Base-by-base conservation (phyloP, 2,797 vertebrate genomes). In the Myiothlypis chrysogaster region DNA sequence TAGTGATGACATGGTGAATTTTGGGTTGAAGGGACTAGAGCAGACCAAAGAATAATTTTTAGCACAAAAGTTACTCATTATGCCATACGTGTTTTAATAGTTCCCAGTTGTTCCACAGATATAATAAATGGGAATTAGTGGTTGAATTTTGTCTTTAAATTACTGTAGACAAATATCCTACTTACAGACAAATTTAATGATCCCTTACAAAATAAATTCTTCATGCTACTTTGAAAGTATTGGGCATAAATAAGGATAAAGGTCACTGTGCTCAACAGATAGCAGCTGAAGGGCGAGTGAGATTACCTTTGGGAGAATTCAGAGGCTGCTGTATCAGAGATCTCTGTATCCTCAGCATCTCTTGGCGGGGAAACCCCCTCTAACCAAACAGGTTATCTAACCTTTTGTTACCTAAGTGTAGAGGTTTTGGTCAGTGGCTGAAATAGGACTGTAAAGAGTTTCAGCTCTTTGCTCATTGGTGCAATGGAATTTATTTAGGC, bases 401-500 rank as follows among this genome's bases (percentile, higher is more conserved):
- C 21, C 57, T 68, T 86, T 68, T 77, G 43, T 41, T 81, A 41
- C 10, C 30, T 68, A 28, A 49, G 21, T 21, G 10, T 52, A 41
- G 50, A 88, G 18, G 49, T 69, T 71, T 72, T 78, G 23, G 34
- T 83, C 24, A 55, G 46, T 81, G n/a, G n/a, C 78, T 50, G 59
- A 53, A 94, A 24, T 21, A 83, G 37, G 73, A 32, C 47, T 94
- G 16, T 24, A 55, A 63, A 68, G 57, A 49, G 16, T 90, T 78
- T 55, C 65, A 66, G 10, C 28, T 85, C 49, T 41, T 25, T 32
- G 57, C 19, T 91, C 44, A 10, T n/a, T 71, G 64, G 12, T 94
- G 70, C 57, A 88, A 8, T 89, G 71, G 35, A 93, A 70, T 82
- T 94, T 91, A 90, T 60, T 69, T 94, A 72, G 32, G 32, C 41